Conservation (phyloP, 2,888 invertebrate species). For the Panopea generosa region DNA sequence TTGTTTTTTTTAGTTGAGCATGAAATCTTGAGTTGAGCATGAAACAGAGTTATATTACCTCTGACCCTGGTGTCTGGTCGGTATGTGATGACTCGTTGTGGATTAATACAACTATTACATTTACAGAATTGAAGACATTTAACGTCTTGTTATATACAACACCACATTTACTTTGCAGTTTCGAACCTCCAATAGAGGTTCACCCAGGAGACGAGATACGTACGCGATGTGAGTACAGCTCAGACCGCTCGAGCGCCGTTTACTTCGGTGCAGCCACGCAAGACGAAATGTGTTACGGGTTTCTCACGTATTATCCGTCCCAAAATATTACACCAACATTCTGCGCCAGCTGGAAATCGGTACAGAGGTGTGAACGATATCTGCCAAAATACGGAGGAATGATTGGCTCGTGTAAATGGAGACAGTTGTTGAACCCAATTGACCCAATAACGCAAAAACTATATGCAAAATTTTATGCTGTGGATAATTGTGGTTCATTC, state of each 20-base stretch:
- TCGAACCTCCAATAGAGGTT: conserved; percentile 63
- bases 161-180: conserved; percentile 53
- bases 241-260: conserved; percentile 45
- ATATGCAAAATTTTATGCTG: conserved; percentile 10
- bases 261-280: conserved; percentile 61
- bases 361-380: conserved; percentile 64
- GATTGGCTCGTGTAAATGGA: conserved; percentile 60
- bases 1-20: no score
- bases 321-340: conserved; percentile 50
- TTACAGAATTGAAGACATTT: no score
- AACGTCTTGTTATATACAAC: no score
- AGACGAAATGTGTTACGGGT: conserved; percentile 73
- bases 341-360: conserved; percentile 65
- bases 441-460: conserved; percentile 24
- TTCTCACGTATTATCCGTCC: conserved; percentile 65
- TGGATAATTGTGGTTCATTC: conserved; percentile 44
- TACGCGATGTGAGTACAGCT: conserved; percentile 62
- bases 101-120: no score
- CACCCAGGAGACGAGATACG: conserved; percentile 65
- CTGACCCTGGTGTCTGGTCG: no score
- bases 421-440: conserved; percentile 35
- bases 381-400: conserved; percentile 56
- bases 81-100: no score
- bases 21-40: no score
- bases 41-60: no score